phyloP scores from a whole-genome alignment of 2,888 invertebrate species.

The Folsomia candida region DNA sequence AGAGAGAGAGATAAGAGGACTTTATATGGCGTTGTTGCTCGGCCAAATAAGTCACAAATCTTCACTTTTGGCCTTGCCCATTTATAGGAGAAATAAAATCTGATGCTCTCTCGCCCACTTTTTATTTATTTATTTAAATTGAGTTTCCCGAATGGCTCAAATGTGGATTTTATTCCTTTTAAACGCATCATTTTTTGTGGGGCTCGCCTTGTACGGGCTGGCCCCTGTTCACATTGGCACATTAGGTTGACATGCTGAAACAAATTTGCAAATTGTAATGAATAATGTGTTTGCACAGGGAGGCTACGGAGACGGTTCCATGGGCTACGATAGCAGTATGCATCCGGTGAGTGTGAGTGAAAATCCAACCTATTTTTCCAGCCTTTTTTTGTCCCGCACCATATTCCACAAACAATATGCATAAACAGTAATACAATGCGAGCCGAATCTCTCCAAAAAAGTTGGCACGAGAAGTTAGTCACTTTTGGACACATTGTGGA shows the following conservation, averaged over 20 bases:
- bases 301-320: slow-evolving; percentile 73
- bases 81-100: background rate
- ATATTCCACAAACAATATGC: no score
- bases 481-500: no score
- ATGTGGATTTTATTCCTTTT: background rate
- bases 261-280: background rate
- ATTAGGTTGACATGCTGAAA: background rate
- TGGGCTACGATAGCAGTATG: slow-evolving; percentile 84
- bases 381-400: slow-evolving; percentile 12
- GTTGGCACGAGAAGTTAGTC: no score
- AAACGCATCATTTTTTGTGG: slow-evolving; percentile 3
- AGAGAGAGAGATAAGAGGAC: no score
- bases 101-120: no score
- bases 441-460: no score
- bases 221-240: no score
- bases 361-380: slow-evolving; percentile 24
- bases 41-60: background rate
- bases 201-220: background rate
- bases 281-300: slow-evolving; percentile 58
- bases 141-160: background rate
- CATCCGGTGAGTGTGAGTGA: slow-evolving; percentile 67
- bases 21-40: no score
- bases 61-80: no score
- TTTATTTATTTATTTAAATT: background rate
- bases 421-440: no score